Base-by-base conservation (phyloP, 2,888 invertebrate species). In the Tiphia femorata region DNA sequence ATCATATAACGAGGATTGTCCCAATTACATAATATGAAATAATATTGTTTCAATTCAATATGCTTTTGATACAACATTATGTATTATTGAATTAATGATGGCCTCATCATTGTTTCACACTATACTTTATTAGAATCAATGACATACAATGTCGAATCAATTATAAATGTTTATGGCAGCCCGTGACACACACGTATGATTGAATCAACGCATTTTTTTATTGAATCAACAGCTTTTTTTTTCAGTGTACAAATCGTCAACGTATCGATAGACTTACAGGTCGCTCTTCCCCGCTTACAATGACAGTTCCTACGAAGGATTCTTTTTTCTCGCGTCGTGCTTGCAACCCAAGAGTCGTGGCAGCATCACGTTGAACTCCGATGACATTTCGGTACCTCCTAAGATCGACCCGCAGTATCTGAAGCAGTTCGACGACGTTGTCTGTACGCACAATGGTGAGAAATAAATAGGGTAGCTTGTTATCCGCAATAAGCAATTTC, bases 321-420 rank as follows among this genome's bases (percentile, higher is more conserved):
- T 92, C 72, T 86, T 92, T 64, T 85, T 90, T 59, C 83, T 92
- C 6, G 85, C 88, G 0, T 88, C 86, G 1, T 92, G 92, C 62
- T 75, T 90, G 62, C 90, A 93, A 73, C 92, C 95, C 0, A 84
- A 85, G 42, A 93, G 93, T 58, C 86, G 90, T 48, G 95, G 95
- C 0, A 83, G 80, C 2, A 83, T 96, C 2, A 86, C 85, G 1
- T 77, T 94, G 1, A 80, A 79, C 10, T 87, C 88, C 27, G 76
- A 81, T 21, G 87, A 89, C 72, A 88, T 90, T 5, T 80, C 85
- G 0, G 85, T 86, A 7, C 87, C 88, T 16, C 93, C 93, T 0
- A 78, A 86, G 0, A 91, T 95, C 30, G 88, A 95, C 77, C 92
- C 93, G 0, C 90, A 91, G 61, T 95, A 94, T 78, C 84, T 95